These are phyloP conservation scores for Cottoperca gobio DNA, from an alignment of 2,797 vertebrate species.

Conservation along the genomic window DNA sequence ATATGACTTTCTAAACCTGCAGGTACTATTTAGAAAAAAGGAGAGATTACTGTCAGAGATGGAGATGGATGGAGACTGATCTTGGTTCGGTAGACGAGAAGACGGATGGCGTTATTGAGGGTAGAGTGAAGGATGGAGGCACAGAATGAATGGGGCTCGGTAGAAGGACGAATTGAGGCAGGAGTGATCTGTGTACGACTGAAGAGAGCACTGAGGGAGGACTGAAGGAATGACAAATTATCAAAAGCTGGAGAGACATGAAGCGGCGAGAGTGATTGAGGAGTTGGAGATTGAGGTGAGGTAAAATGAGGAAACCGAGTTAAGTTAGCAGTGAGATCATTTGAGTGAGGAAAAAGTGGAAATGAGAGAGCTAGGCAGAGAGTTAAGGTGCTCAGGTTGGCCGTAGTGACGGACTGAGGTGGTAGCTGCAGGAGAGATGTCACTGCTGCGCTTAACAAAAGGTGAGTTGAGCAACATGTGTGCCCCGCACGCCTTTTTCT, in stretches of 20 bases:
- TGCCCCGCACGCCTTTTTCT: slow-evolving; percentile 19
- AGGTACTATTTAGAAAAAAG: slow-evolving; percentile 15
- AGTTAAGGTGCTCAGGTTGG: slow-evolving; percentile 8
- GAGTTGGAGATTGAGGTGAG: slow-evolving; percentile 47
- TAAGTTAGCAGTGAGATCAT: slow-evolving; percentile 23
- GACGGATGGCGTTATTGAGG: slow-evolving; percentile 67
- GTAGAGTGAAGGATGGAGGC: slow-evolving; percentile 60
- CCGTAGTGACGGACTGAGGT: slow-evolving; percentile 8
- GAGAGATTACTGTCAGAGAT: slow-evolving; percentile 51
- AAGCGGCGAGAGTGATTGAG: slow-evolving; percentile 54
- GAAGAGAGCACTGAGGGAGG: slow-evolving; percentile 59
- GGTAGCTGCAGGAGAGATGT: slow-evolving; percentile 33
- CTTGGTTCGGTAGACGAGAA: slow-evolving; percentile 61
- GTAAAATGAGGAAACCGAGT: slow-evolving; percentile 42
- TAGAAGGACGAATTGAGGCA: slow-evolving; percentile 66
- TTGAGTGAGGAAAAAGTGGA: slow-evolving; percentile 22
- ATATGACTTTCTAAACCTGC: slow-evolving; percentile 32
- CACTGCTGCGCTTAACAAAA: slow-evolving; percentile 15
- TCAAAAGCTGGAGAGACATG: slow-evolving; percentile 56
- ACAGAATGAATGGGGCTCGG: slow-evolving; percentile 64
- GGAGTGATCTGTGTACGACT: slow-evolving; percentile 65
- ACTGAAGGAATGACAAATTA: slow-evolving; percentile 71
- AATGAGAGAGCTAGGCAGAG: slow-evolving; percentile 10
- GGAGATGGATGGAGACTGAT: slow-evolving; percentile 65
- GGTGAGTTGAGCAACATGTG: slow-evolving; percentile 30